These are phyloP conservation scores for Triops cancriformis DNA, from an alignment of 1,140 invertebrate species.

Conservation along the genomic window DNA sequence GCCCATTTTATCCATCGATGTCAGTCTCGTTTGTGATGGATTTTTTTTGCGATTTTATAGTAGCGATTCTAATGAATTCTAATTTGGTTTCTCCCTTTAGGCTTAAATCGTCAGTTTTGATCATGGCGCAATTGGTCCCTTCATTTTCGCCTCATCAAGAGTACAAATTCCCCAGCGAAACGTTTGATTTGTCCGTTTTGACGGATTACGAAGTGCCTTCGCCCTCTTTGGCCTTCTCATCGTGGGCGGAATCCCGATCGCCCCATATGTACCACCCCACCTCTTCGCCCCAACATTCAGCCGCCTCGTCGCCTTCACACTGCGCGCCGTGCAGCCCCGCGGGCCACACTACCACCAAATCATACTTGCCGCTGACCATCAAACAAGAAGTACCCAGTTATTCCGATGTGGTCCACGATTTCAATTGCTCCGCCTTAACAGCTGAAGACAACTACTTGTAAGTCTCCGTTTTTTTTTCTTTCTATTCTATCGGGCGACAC, in stretches of 20 bases:
- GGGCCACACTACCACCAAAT: neutral
- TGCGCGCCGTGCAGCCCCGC: slow-evolving; percentile 4
- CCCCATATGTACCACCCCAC: slow-evolving; percentile 6
- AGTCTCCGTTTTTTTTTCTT: neutral
- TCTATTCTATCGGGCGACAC: neutral
- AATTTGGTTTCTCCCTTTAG: neutral
- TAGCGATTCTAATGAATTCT: too few relatives aligned
- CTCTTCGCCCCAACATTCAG: slow-evolving; percentile 18
- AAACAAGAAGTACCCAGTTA: neutral
- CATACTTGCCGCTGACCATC: neutral
- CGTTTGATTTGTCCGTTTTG: neutral
- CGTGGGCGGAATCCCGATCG: neutral
- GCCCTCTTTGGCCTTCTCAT: slow-evolving; percentile 4
- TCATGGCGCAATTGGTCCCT: slow-evolving; percentile 5
- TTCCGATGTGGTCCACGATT: neutral
- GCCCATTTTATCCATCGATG: too few relatives aligned
- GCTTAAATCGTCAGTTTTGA: neutral
- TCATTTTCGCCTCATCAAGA: neutral
- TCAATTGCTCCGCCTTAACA: neutral
- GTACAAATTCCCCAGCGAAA: neutral
- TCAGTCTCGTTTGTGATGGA: too few relatives aligned
- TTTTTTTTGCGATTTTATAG: too few relatives aligned
- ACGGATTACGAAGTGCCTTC: slow-evolving; percentile 23
- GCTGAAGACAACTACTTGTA: neutral
- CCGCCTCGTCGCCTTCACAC: neutral